A percentile compares a stretch with the other conserved stretches of the same genome.
These are phyloP conservation scores for Drosophila tani DNA, from an alignment of 1,140 invertebrate genomes.

Conservation along the genomic window DNA sequence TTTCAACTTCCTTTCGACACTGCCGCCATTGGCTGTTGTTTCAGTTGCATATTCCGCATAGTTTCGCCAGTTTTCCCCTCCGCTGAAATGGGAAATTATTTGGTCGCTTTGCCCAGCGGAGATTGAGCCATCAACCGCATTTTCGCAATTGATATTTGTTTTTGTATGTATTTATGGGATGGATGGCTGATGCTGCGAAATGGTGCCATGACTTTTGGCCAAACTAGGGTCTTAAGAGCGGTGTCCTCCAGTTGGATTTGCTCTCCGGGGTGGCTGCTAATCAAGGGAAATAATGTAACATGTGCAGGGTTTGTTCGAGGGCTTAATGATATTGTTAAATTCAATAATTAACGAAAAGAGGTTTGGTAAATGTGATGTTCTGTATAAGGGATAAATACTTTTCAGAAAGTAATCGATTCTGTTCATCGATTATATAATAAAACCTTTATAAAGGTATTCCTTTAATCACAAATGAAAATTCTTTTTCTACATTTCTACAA, in stretches of 20 bases:
- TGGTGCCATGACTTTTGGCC: constrained; percentile 62
- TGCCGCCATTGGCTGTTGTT: constrained; percentile 64
- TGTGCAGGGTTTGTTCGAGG: constrained; percentile 1
- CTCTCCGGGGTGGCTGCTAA: constrained; percentile 2
- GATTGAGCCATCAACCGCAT: constrained; percentile 45
- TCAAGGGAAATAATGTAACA: constrained; percentile 9
- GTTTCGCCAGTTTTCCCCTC: constrained; percentile 47
- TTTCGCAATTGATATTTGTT: constrained; percentile 42
- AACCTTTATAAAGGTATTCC: too few species aligned
- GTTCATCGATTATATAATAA: too few species aligned
- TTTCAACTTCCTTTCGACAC: constrained; percentile 68
- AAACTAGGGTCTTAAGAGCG: constrained; percentile 48
- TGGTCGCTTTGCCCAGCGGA: constrained; percentile 19
- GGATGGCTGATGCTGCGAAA: constrained; percentile 7
- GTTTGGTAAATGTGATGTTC: neutral
- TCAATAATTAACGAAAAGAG: constrained; percentile 16
- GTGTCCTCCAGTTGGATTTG: neutral
- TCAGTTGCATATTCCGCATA: constrained; percentile 71
- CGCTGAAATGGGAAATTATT: constrained; percentile 33
- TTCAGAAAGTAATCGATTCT: neutral
- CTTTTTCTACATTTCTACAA: too few species aligned
- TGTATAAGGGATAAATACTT: neutral
- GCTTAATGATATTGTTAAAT: neutral
- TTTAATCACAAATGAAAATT: too few species aligned
- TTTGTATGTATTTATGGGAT: constrained; percentile 24